phyloP scores from a whole-genome alignment of 2,797 vertebrate genomes.

The Coregonus suidteri region DNA sequence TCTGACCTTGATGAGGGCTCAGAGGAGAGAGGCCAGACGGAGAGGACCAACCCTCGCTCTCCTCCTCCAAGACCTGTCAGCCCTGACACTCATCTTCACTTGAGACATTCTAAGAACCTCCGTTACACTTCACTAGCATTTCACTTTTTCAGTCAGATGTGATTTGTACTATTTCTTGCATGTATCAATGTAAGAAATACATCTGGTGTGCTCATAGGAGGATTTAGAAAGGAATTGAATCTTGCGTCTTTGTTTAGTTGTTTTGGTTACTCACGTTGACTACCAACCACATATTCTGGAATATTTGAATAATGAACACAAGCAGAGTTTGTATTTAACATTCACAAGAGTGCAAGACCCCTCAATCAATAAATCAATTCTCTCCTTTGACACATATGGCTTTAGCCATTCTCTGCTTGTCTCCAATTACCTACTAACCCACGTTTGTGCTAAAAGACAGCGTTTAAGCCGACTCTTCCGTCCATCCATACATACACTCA shows the following conservation, averaged over 20 bases:
- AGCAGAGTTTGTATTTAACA: neutral
- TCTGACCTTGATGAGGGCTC: constrained; percentile 50
- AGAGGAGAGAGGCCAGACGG: neutral
- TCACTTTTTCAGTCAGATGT: neutral
- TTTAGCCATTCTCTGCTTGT: neutral
- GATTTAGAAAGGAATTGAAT: neutral
- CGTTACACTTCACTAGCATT: neutral
- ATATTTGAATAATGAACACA: neutral
- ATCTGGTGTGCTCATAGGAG: neutral
- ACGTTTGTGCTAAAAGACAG: neutral
- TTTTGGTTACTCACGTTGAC: neutral
- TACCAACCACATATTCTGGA: neutral
- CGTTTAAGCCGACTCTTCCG: neutral
- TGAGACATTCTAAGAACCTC: no score
- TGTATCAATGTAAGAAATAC: neutral
- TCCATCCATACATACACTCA: neutral
- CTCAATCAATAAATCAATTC: neutral
- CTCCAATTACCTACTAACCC: neutral
- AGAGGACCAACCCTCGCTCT: neutral
- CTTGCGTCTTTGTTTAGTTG: neutral
- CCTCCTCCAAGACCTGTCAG: neutral
- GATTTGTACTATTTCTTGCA: neutral
- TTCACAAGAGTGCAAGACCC: neutral
- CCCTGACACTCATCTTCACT: no score
- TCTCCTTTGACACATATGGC: neutral